Conservation (phyloP, 2,113 vertebrate species). For the Cyphotilapia sp. region DNA sequence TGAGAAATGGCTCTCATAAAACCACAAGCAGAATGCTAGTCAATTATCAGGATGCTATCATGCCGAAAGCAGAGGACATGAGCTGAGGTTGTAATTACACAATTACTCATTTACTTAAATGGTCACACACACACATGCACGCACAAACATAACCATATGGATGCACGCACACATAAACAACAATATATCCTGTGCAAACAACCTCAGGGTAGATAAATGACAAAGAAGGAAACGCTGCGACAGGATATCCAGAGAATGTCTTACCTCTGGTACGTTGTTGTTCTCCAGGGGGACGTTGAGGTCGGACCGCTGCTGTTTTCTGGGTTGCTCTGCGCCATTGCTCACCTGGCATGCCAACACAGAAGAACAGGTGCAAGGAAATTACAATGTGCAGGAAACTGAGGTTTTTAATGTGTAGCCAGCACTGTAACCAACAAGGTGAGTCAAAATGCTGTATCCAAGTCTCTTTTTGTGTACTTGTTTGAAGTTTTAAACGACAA, state of each 20-base stretch:
- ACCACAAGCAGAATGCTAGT: neutral
- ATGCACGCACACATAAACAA: neutral
- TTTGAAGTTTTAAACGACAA: neutral
- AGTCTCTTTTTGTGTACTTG: neutral
- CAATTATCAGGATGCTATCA: constrained; percentile 16
- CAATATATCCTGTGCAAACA: neutral
- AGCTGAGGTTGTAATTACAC: constrained; percentile 45
- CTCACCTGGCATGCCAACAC: constrained; percentile 74
- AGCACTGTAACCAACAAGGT: neutral
- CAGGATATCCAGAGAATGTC: neutral
- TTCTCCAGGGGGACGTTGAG: constrained; percentile 92
- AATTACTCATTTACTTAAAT: constrained; percentile 31
- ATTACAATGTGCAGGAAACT: neutral
- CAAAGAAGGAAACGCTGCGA: neutral
- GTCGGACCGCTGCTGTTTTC: constrained; percentile 95
- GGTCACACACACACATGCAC: neutral
- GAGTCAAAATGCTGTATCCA: neutral
- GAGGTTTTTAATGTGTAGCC: neutral
- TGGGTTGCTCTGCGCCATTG: constrained; percentile 83
- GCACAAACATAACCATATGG: neutral
- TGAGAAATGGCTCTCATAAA: constrained; percentile 52
- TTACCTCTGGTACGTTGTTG: constrained; percentile 89
- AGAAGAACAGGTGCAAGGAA: neutral
- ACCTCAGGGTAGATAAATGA: neutral
- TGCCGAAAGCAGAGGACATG: constrained; percentile 18